These are phyloP conservation scores for Rhinogobio ventralis DNA, from an alignment of 2,797 vertebrate species.

Conservation along the genomic window DNA sequence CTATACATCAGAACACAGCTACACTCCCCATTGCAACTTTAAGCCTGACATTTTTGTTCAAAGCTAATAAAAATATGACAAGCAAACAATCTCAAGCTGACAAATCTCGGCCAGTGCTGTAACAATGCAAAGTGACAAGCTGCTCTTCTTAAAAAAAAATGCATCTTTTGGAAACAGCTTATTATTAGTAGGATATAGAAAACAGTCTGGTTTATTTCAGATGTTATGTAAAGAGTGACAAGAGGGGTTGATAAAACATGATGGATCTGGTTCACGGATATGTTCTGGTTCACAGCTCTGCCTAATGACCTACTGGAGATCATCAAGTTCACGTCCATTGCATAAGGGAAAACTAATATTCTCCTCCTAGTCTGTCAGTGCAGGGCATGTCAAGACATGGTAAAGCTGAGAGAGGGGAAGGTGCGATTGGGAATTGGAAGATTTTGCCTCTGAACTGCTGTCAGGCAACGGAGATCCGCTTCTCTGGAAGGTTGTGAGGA, in stretches of 20 bases:
- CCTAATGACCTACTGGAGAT: conserved; percentile 35
- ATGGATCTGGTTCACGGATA: conserved; percentile 12
- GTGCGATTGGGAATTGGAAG: not conserved
- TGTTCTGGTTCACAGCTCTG: conserved; percentile 37
- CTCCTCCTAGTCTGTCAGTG: not conserved
- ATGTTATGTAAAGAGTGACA: conserved; percentile 15
- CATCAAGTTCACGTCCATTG: conserved; percentile 13
- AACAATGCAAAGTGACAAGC: conserved; percentile 39
- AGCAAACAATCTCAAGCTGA: conserved; percentile 32
- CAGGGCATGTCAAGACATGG: conserved; percentile 25
- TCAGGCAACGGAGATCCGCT: conserved; percentile 34
- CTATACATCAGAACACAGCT: conserved; percentile 8
- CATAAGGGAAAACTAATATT: conserved; percentile 8
- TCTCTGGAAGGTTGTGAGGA: conserved; percentile 33
- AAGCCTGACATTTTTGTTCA: conserved; percentile 41
- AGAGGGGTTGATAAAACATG: conserved; percentile 35
- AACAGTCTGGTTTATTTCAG: conserved; percentile 15
- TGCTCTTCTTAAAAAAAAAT: not conserved
- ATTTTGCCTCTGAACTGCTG: conserved; percentile 20
- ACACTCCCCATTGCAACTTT: not conserved
- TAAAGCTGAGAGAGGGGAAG: not conserved
- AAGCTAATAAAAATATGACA: conserved; percentile 40
- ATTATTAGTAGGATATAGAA: conserved; percentile 25
- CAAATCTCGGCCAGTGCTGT: conserved; percentile 6
- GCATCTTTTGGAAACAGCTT: conserved; percentile 16